Base-by-base conservation (phyloP, 2,113 vertebrate genomes). In the Copsychus sechellarum region DNA sequence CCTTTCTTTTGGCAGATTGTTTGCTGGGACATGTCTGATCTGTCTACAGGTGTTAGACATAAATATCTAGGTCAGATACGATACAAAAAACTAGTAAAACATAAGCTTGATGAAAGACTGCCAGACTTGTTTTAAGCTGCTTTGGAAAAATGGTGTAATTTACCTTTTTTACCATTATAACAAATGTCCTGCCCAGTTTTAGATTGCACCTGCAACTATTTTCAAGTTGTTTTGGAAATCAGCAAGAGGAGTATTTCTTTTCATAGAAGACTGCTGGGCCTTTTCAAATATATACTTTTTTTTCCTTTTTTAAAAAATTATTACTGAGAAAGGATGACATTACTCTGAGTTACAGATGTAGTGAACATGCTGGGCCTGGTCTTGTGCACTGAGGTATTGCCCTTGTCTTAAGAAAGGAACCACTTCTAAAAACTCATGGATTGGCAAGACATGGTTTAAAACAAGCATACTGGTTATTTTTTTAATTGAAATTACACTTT, bases 11-110 rank as follows among this genome's bases (percentile, higher is more conserved):
- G 87, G 93, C 88, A 90, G 90, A 54, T 61, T 85, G 57, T 96
- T 97, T 96, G 96, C 96, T 97, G 93, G 94, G 95, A 86, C 96
- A 93, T 91, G 97, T 95, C 96, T 94, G 89, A 40, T 91, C 79
- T 94, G 90, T 96, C 95, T 95, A 48, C 93, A 96, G 95, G 93
- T 96, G 93, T 93, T 91, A 93, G 81, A 86, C 67, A 48, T 61
- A 81, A 94, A 66, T 92, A 93, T 92, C 77, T 93, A 84, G 93
- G 77, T 76, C 81, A 94, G 92, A 80, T 93, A 69, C 8, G 64
- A 12, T 66, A 90, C 76, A 66, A 91, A 95, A 90, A 93, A 48
- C 33, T 56, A 72, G 72, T 76, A 94, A 94, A 95, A 88, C 83
- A 80, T 57, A 80, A 82, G 20, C 51, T 65, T 87, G 86, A 73